These are phyloP conservation scores for Philereme vetulata DNA, from an alignment of 2,888 invertebrate species.

Conservation along the genomic window DNA sequence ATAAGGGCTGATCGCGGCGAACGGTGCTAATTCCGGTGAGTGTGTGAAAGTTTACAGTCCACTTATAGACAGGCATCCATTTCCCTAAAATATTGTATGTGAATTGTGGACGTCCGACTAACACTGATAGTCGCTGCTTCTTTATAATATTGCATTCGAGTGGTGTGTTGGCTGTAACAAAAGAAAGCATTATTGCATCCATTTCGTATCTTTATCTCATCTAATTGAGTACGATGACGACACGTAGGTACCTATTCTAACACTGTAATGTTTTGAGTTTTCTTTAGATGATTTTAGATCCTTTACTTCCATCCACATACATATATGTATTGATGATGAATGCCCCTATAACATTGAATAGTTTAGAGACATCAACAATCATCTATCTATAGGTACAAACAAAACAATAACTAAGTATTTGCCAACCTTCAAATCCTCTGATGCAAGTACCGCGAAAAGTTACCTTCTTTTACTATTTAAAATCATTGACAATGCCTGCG, in stretches of 20 bases:
- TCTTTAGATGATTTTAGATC: too few species aligned
- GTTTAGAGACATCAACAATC: too few species aligned
- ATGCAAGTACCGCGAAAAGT: too few species aligned
- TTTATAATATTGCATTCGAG: conserved; percentile 19
- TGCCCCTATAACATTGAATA: too few species aligned
- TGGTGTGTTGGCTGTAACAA: conserved; percentile 23
- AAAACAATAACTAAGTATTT: too few species aligned
- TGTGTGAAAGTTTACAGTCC: conserved; percentile 58
- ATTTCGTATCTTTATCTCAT: conserved; percentile 7
- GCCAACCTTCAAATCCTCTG: too few species aligned
- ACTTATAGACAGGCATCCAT: conserved; percentile 51
- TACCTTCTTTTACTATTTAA: conserved; percentile 7
- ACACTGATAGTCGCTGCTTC: conserved; percentile 37
- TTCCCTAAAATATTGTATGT: conserved; percentile 55
- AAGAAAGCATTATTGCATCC: conserved; percentile 3
- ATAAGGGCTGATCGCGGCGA: conserved; percentile 70
- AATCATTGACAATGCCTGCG: conserved; percentile 25
- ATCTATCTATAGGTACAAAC: too few species aligned
- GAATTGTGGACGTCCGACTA: conserved; percentile 60
- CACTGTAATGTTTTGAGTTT: too few species aligned
- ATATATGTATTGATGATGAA: too few species aligned
- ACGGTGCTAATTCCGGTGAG: conserved; percentile 74
- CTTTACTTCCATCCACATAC: too few species aligned
- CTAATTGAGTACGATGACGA: conserved; percentile 10
- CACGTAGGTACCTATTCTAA: not conserved